Percentiles rank a stretch among this genome's conserved stretches.
These are phyloP conservation scores for Calephelis nemesis DNA, from an alignment of 1,140 invertebrate species.

Conservation along the genomic window DNA sequence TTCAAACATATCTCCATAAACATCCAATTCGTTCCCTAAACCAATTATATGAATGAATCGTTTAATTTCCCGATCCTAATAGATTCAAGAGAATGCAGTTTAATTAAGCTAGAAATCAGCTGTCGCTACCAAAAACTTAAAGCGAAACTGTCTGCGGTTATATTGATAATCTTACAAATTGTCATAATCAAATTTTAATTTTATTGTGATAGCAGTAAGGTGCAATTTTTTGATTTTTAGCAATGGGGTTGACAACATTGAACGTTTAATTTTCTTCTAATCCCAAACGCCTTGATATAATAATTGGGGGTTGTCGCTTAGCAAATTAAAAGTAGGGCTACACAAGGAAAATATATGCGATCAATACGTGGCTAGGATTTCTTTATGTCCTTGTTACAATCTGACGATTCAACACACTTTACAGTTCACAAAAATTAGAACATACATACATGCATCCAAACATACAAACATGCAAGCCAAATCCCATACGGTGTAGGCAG, in stretches of 20 bases:
- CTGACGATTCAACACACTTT: no score
- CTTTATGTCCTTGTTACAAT: no score
- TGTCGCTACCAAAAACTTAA: constrained; percentile 67
- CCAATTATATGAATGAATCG: neutral
- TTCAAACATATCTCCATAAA: neutral
- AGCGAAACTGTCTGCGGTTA: constrained; percentile 53
- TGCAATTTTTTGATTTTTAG: neutral
- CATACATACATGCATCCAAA: no score
- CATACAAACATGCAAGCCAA: no score
- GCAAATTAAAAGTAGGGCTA: constrained; percentile 26
- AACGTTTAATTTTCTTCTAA: constrained; percentile 78
- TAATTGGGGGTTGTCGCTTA: constrained; percentile 66
- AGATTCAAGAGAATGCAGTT: constrained; percentile 19
- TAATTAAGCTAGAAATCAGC: constrained; percentile 68
- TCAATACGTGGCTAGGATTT: neutral
- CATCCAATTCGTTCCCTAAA: neutral
- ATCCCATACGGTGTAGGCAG: no score
- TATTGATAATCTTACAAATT: constrained; percentile 30
- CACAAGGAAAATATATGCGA: neutral
- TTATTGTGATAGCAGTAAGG: constrained; percentile 33
- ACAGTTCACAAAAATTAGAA: no score
- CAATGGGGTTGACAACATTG: constrained; percentile 53
- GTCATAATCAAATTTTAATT: constrained; percentile 25
- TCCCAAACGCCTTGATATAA: constrained; percentile 70
- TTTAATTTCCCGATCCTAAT: neutral